Conservation (phyloP, 2,888 invertebrate genomes). For the Mayetiola destructor region DNA sequence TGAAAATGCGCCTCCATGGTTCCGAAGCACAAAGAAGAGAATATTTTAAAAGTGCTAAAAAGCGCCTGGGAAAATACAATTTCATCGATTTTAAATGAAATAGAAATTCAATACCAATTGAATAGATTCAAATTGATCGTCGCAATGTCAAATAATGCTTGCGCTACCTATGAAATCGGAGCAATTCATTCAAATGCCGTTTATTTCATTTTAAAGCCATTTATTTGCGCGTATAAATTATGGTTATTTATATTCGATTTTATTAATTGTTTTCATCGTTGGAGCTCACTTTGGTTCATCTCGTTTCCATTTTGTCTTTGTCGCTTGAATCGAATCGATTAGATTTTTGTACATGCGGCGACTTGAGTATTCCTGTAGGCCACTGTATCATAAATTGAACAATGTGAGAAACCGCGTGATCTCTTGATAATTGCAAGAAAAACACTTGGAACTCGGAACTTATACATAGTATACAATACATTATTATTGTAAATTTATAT, state of each 20-base stretch:
- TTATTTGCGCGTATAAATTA: conserved; percentile 3
- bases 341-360: not conserved
- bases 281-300: not conserved
- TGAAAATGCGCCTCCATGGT: not conserved
- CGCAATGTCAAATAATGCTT: conserved; percentile 1
- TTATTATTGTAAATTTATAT: too few relatives aligned
- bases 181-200: conserved; percentile 9
- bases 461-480: not conserved
- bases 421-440: not conserved
- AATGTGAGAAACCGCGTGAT: not conserved
- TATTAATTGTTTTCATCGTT: conserved; percentile 13
- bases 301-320: not conserved
- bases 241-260: conserved; percentile 9
- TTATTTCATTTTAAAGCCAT: not conserved
- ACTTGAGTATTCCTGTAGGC: not conserved
- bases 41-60: not conserved
- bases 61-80: not conserved
- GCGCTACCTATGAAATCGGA: too few relatives aligned
- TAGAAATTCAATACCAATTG: not conserved
- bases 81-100: not conserved
- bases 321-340: not conserved
- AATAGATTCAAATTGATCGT: not conserved
- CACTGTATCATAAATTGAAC: not conserved
- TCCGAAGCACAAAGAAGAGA: not conserved
- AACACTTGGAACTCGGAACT: not conserved